Evolutionary conservation across 2,113 vertebrate genomes (phyloP).

Genomic region (Galbula dea): DNA sequence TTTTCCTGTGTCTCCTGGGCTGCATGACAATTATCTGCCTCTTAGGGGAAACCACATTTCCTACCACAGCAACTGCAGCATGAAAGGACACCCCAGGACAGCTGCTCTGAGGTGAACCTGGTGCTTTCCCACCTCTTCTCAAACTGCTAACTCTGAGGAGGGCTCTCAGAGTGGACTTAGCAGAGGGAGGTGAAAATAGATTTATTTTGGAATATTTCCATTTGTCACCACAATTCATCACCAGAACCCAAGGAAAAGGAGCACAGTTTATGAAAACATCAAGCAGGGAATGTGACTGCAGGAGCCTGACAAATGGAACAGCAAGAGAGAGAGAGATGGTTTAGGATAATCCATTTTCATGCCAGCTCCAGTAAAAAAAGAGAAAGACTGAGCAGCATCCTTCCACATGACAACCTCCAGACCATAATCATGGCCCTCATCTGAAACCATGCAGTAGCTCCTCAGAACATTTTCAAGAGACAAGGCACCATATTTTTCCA

Average conservation of each 20-base stretch:
- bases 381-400: neutral
- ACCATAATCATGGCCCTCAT: neutral
- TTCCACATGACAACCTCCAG: neutral
- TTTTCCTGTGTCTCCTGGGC: neutral
- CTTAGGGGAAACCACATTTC: neutral
- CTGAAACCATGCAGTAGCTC: neutral
- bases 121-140: neutral
- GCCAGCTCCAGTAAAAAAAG: neutral
- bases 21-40: neutral
- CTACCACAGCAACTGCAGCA: neutral
- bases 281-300: conserved; percentile 6
- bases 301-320: conserved; percentile 41
- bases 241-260: conserved; percentile 5
- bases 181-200: neutral
- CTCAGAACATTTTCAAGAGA: neutral
- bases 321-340: neutral
- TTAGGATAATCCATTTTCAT: conserved; percentile 44
- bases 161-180: neutral
- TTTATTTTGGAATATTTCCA: conserved; percentile 25
- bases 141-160: neutral
- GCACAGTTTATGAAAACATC: conserved; percentile 26
- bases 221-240: conserved; percentile 38
- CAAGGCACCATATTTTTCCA: conserved; percentile 5
- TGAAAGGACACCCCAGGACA: neutral
- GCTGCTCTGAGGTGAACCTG: neutral